Evolutionary conservation across 2,888 invertebrate genomes (phyloP).

Genomic region (Alloscopus bannaensis): DNA sequence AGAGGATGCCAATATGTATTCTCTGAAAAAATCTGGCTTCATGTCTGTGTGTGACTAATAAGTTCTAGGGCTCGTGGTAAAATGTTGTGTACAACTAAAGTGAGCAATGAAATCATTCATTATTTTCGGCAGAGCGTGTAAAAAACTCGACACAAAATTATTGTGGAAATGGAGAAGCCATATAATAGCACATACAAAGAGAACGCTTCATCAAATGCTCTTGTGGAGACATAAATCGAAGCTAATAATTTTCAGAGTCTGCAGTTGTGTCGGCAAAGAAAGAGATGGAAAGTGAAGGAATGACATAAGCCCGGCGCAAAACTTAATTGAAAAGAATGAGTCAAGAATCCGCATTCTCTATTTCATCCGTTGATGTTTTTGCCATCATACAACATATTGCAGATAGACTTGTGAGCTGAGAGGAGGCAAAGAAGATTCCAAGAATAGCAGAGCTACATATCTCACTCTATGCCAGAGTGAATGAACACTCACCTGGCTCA

Average conservation of each 20-base stretch:
- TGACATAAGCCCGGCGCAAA: no score
- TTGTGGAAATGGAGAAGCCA: no score
- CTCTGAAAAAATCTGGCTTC: no score
- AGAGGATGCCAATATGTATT: no score
- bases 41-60: no score
- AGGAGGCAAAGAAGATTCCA: not conserved
- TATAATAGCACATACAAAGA: no score
- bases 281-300: not conserved
- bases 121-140: not conserved
- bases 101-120: conserved; percentile 3
- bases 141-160: not conserved
- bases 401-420: no score
- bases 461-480: conserved; percentile 7
- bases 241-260: not conserved
- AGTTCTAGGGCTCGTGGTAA: no score
- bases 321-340: no score
- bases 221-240: not conserved
- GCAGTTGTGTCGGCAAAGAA: not conserved
- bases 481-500: conserved; percentile 25
- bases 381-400: conserved; percentile 1
- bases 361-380: conserved; percentile 16
- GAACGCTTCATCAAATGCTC: no score
- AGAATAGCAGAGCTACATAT: conserved; percentile 14
- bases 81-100: no score
- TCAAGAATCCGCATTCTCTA: conserved; percentile 45